Evolutionary conservation across 2,888 invertebrate species (phyloP).

Genomic region (Tryphoninae sp.): DNA sequence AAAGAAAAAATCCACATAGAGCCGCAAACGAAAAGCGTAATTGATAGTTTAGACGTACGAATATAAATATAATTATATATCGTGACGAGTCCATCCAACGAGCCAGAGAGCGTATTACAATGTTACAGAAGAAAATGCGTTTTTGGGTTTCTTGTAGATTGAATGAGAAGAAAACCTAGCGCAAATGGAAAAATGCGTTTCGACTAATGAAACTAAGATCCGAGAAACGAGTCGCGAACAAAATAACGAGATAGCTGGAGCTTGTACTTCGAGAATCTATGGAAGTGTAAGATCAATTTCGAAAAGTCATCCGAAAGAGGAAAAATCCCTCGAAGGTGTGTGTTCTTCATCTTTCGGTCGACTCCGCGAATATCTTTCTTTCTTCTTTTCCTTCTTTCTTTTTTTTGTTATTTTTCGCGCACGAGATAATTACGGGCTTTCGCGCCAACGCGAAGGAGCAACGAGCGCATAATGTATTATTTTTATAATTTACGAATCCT

Average conservation of each 20-base stretch:
- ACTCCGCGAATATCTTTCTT: not conserved
- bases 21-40: slow-evolving; percentile 44
- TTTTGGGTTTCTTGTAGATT: slow-evolving; percentile 9
- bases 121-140: slow-evolving; percentile 34
- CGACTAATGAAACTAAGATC: not conserved
- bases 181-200: not conserved
- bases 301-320: not conserved
- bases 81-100: slow-evolving; percentile 60
- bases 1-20: slow-evolving; percentile 13
- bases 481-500: slow-evolving; percentile 78
- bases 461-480: slow-evolving; percentile 75
- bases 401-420: slow-evolving; percentile 28
- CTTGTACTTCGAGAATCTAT: not conserved
- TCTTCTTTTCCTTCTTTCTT: not conserved
- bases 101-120: slow-evolving; percentile 30
- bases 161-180: slow-evolving; percentile 34
- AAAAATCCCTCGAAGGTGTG: not conserved
- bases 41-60: slow-evolving; percentile 48
- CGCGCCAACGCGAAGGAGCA: slow-evolving; percentile 67
- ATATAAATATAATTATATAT: slow-evolving; percentile 47
- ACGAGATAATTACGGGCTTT: slow-evolving; percentile 61
- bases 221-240: not conserved
- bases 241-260: not conserved
- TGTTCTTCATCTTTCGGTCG: not conserved
- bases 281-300: not conserved